Conservation (phyloP, 2,888 invertebrate species). For the Phorcus lineatus region DNA sequence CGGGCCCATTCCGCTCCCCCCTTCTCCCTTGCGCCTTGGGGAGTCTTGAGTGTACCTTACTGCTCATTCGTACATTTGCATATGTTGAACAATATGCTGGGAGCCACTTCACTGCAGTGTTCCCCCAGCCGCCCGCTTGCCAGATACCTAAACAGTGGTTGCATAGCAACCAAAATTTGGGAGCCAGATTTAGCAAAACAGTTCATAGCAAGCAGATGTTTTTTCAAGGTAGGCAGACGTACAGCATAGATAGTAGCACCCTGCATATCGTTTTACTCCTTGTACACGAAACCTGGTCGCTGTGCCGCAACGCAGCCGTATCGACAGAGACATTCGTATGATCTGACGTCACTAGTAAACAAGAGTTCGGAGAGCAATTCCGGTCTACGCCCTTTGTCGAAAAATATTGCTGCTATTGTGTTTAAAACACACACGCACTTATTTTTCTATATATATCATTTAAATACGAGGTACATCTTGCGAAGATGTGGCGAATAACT, state of each 20-base stretch:
- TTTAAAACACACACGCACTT: not conserved
- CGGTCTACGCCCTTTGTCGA: not conserved
- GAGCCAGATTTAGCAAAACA: conserved; percentile 7
- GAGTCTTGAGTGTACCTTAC: not conserved
- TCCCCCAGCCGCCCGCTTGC: conserved; percentile 5
- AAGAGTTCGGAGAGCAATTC: not conserved
- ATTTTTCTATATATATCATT: not conserved
- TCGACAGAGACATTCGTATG: not conserved
- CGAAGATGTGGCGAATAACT: not conserved
- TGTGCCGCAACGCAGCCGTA: not conserved
- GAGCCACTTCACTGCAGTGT: not conserved
- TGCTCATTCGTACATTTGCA: conserved; percentile 22
- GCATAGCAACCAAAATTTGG: conserved; percentile 8
- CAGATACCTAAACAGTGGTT: conserved; percentile 9
- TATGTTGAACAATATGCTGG: conserved; percentile 9
- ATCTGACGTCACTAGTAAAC: conserved; percentile 10
- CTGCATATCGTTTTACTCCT: conserved; percentile 5
- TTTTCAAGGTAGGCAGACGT: conserved; percentile 2
- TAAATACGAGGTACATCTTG: not conserved
- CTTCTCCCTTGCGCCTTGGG: not conserved
- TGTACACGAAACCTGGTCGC: not conserved
- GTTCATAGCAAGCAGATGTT: conserved; percentile 21
- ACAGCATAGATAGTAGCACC: not conserved
- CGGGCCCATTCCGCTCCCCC: conserved; percentile 30
- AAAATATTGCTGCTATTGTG: not conserved